phyloP scores from a whole-genome alignment of 2,797 vertebrate genomes.

The Siniperca scherzeri region DNA sequence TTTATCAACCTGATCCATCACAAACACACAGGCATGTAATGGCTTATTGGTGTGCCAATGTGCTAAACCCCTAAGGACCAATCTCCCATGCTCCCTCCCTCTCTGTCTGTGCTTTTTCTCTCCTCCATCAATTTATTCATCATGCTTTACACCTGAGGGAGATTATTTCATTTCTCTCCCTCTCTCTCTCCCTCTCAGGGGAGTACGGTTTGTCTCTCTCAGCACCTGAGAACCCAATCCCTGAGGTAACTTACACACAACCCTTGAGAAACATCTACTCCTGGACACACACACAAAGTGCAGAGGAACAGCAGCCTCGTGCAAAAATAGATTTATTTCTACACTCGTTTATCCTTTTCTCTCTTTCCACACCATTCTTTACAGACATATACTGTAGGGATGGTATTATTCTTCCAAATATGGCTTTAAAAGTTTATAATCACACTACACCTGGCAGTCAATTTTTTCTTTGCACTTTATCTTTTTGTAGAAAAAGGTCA shows the following conservation, averaged over 20 bases:
- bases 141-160: slow-evolving; percentile 57
- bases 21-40: not conserved
- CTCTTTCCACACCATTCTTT: not conserved
- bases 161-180: slow-evolving; percentile 42
- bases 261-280: slow-evolving; percentile 35
- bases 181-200: slow-evolving; percentile 20
- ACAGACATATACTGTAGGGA: not conserved
- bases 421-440: not conserved
- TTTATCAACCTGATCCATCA: slow-evolving; percentile 22
- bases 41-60: slow-evolving; percentile 23
- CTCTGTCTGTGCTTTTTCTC: slow-evolving; percentile 24
- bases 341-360: not conserved
- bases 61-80: slow-evolving; percentile 47
- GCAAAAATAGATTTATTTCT: not conserved
- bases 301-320: not conserved
- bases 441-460: not conserved
- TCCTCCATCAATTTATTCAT: slow-evolving; percentile 46
- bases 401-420: not conserved
- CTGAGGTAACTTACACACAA: slow-evolving; percentile 41
- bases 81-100: slow-evolving; percentile 6
- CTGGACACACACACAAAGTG: slow-evolving; percentile 10
- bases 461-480: not conserved
- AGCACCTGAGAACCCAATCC: slow-evolving; percentile 70
- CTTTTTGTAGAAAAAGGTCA: not conserved
- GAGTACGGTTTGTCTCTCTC: slow-evolving; percentile 47